Conservation (phyloP, 2,888 invertebrate species). For the Caenorhabditis sp. region DNA sequence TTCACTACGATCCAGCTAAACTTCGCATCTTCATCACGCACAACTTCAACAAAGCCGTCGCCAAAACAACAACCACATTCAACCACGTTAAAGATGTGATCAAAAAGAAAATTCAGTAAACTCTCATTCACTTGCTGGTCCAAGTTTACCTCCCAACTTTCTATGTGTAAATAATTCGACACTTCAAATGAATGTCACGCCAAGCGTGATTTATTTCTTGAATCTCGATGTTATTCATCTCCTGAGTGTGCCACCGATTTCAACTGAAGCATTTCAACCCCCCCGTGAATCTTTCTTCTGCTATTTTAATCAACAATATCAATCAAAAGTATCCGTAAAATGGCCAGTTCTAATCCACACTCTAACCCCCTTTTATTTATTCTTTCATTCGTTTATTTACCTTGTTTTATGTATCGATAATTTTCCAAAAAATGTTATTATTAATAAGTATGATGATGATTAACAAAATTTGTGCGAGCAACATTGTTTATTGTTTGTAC, state of each 20-base stretch:
- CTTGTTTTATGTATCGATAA: not conserved
- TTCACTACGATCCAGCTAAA: not conserved
- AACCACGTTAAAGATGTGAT: not conserved
- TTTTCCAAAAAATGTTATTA: not conserved
- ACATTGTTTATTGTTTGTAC: not conserved
- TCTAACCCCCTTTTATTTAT: not conserved
- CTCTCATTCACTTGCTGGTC: not conserved
- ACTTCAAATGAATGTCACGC: not conserved
- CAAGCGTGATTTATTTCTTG: not conserved
- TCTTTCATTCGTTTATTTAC: not conserved
- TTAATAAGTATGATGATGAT: not conserved
- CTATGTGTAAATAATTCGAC: not conserved
- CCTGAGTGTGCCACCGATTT: not conserved
- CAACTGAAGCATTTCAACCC: not conserved
- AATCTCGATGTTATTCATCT: not conserved
- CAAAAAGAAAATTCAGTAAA: not conserved
- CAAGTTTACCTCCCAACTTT: not conserved
- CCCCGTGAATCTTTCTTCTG: not conserved
- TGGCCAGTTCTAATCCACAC: not conserved
- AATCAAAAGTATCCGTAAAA: not conserved
- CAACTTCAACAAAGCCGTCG: not conserved
- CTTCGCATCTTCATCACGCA: not conserved
- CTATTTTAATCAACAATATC: no score
- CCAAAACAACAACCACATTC: not conserved
- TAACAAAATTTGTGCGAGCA: not conserved